These are phyloP conservation scores for Thryonomys swinderianus DNA, from an alignment of 2,113 vertebrate species.

Conservation along the genomic window DNA sequence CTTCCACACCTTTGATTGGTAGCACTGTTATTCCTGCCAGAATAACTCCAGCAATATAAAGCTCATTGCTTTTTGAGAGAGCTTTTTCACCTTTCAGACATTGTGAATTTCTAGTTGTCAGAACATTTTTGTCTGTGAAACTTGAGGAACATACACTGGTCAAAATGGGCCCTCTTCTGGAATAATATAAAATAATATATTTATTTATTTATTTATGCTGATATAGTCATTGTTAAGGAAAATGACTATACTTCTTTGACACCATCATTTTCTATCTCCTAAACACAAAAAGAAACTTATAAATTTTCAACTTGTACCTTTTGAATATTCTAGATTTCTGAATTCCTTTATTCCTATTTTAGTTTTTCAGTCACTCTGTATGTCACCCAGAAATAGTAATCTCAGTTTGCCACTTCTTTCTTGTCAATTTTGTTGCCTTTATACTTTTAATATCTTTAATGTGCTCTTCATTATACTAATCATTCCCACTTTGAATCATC, in stretches of 20 bases:
- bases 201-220: neutral
- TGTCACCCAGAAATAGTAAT: neutral
- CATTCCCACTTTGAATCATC: neutral
- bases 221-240: neutral
- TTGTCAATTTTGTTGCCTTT: neutral
- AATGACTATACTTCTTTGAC: neutral
- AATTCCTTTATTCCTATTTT: neutral
- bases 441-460: neutral
- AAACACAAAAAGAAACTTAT: neutral
- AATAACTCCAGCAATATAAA: neutral
- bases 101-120: neutral
- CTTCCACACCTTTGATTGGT: neutral
- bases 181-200: neutral
- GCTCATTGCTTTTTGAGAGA: neutral
- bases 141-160: neutral
- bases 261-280: neutral
- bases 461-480: neutral
- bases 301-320: neutral
- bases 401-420: neutral
- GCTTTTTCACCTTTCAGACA: neutral
- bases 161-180: neutral
- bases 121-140: neutral
- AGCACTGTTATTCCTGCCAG: neutral
- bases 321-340: neutral
- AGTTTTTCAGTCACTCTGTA: neutral